Evolutionary conservation across 2,113 vertebrate species (phyloP), one percentile per base, ranked within the genome.

Genomic region (Lichenostomus cassidix): DNA sequence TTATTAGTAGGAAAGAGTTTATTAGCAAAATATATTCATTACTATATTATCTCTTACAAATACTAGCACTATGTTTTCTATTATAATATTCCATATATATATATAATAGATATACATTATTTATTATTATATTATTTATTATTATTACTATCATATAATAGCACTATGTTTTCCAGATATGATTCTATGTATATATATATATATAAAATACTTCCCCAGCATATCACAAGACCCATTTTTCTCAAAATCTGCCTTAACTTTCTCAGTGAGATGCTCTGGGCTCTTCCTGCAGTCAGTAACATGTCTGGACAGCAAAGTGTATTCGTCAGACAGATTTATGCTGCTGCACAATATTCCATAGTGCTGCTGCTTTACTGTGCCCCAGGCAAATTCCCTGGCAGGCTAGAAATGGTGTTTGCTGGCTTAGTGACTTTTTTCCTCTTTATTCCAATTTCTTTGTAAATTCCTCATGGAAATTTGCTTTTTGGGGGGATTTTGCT

Each of bases 1-100:
- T 96, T 92, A 92, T 96, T 94, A 92, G 84, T 59, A 96, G 63
- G 74, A 92, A 89, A 93, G 11, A 21, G 10, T 91, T 96, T 21
- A 87, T 93, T 92, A 92, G 44, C 31, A 87, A 92, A 96, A 93
- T 33, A 27, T 53, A 92, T 87, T 94, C 4, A 50, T 65, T 6
- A 7, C 37, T 83, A 53, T 63, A 83, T 49, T 46, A 49, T 60
- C 17, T 63, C 41, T 81, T 86, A 37, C n/a, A 86, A 94, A 83
- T 78, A 91, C 59, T 53, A 44, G 7, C 15, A 55, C 29, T 78
- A 6, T 82, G 71, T 83, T 87, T 55, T 78, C 39, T 22, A 9
- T 60, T 46, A 84, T 71, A 49, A 27, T 39, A 49, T 81, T 58
- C 14, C n/a, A 39, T 13, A n/a, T n/a, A 20, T 46, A 35, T 44